Base-by-base conservation (phyloP, 2,113 vertebrate species). In the Gallinago undulata region DNA sequence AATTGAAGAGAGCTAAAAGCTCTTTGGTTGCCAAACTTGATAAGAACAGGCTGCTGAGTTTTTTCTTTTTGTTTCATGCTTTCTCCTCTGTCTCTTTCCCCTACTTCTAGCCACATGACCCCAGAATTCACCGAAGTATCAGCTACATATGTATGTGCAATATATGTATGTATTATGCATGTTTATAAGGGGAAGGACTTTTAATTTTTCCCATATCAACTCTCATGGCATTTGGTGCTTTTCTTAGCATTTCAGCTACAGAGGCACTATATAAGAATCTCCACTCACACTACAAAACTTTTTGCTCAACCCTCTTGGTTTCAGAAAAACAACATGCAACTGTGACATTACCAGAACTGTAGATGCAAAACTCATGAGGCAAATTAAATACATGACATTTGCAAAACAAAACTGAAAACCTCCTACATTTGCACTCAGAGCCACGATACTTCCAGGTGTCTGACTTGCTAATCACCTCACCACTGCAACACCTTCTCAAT, bases 341-440 rank as follows among this genome's bases (percentile, higher is more conserved):
- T 31, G 60, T 70, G 90, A 89, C 90, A 72, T 73, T 75, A 73
- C 45, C 45, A 57, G 68, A 86, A 90, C 39, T 24, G 57, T 37
- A 75, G 56, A 75, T 31, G 88, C 6, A 84, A 75, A 93, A 89
- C 67, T 89, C 89, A 41, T 4, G 19, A 78, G 45, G 66, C 39
- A 89, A 94, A 95, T 89, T 75, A 92, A 92, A 93, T 56, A 75
- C 12, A 33, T 0, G n/a, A 83, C 48, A 90, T 90, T 84, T 70
- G 79, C 85, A 87, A 95, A 90, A 72, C 39, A 90, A 90, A 91
- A 82, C 73, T 25, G 43, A 87, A 92, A 94, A 53, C 83, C 77
- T 81, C 64, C 66, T 72, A 81, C 37, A 47, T 60, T 89, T 81
- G 86, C 80, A 87, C 83, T 87, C 56, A n/a, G 56, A 92, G 68